phyloP scores from a whole-genome alignment of 2,113 vertebrate species.

The Triplophysa tibetana region DNA sequence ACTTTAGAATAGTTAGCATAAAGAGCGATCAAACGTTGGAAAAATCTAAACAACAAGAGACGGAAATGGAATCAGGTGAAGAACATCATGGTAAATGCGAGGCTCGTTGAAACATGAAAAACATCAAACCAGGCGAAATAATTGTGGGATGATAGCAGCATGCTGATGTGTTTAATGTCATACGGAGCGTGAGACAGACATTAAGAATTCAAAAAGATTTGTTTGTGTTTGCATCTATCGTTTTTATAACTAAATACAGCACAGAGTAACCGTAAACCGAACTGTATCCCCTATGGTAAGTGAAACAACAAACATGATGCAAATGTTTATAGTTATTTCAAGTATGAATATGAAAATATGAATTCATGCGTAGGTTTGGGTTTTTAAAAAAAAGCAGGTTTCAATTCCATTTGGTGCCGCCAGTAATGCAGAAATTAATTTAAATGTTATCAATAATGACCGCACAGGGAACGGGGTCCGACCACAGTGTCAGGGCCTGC shows the following conservation, averaged over 20 bases:
- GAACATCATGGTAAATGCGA: constrained; percentile 67
- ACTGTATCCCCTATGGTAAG: too few relatives aligned
- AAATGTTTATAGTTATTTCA: too few relatives aligned
- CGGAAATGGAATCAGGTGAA: constrained; percentile 22
- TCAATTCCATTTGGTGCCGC: not conserved
- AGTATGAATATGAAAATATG: too few relatives aligned
- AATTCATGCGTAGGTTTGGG: too few relatives aligned
- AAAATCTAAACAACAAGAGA: constrained; percentile 12
- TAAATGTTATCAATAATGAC: constrained; percentile 15
- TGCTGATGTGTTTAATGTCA: constrained; percentile 33
- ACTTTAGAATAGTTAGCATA: constrained; percentile 11
- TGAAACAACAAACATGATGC: too few relatives aligned
- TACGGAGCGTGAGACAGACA: not conserved
- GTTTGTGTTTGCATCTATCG: not conserved
- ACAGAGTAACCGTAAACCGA: too few relatives aligned
- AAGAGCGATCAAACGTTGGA: not conserved
- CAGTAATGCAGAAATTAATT: not conserved
- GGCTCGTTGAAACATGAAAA: constrained; percentile 31
- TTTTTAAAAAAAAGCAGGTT: not conserved
- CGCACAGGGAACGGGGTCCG: not conserved
- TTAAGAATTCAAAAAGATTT: not conserved
- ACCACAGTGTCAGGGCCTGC: not conserved
- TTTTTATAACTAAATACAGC: too few relatives aligned
- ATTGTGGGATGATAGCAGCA: not conserved
- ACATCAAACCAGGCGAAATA: constrained; percentile 42